Evolutionary conservation across 2,797 vertebrate genomes (phyloP), one percentile per base, ranked within the genome.

Genomic region (Champsocephalus gunnari): DNA sequence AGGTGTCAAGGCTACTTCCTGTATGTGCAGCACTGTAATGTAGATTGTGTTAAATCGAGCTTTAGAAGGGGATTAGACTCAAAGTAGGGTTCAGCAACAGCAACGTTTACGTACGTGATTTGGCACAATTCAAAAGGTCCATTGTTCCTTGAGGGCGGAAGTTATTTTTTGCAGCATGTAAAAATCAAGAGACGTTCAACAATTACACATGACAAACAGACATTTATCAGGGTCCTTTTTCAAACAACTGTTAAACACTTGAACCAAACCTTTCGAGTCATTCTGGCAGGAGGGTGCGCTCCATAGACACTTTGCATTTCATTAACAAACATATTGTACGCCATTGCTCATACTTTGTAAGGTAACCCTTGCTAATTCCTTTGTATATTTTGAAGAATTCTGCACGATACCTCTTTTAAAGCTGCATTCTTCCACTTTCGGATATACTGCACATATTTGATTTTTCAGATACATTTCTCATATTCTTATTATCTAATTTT

Each of bases 1-100:
- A 43, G 56, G 84, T 78, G 82, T 77, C 47, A 78, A 71, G 82
- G 76, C 88, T 82, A 77, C 82, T 89, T 94, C 89, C 91, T 90
- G 79, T 61, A 71, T 63, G 51, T 49, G 60, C 56, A 69, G 66
- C 56, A 49, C 14, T 67, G 49, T 47, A 41, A 71, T 5, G 28
- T 38, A 63, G 7, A 64, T 4, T 0, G 11, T 44, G 63, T 57
- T 63, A 44, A 58, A 72, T 71, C 24, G 57, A 44, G 28, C 34
- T 28, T 51, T 48, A 21, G 9, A 17, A 45, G 9, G 12, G 34
- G 44, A 67, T 74, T 38, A 70, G 58, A 79, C 19, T 68, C 21
- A 49, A 64, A 77, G 9, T 32, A 43, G 5, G 21, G 19, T 5
- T 44, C 41, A 66, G 47, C 34, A 48, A 45, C 12, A 59, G 44